A percentile compares a stretch with the other conserved stretches of the same genome.
These are phyloP conservation scores for Phrixothrix hirtus DNA, from an alignment of 2,888 invertebrate genomes.

Conservation along the genomic window DNA sequence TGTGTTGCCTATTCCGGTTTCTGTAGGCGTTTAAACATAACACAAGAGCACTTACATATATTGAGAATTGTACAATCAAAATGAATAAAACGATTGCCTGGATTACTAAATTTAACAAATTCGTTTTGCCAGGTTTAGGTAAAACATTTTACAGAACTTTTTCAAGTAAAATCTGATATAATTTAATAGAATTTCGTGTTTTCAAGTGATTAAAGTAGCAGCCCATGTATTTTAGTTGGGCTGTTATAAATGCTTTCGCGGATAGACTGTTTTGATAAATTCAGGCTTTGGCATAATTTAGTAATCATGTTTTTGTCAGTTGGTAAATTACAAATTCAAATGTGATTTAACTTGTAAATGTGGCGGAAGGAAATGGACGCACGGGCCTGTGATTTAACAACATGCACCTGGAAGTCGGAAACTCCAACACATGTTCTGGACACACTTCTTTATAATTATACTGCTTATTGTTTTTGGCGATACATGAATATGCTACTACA, in stretches of 20 bases:
- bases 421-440: conserved; percentile 32
- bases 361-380: conserved; percentile 41
- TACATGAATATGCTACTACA: neutral
- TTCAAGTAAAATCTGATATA: neutral
- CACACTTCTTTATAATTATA: conserved; percentile 27
- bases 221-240: neutral
- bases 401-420: conserved; percentile 35
- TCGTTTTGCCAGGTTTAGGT: too few relatives aligned
- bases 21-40: too few relatives aligned
- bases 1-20: too few relatives aligned
- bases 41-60: too few relatives aligned
- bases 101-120: too few relatives aligned
- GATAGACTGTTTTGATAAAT: conserved; percentile 22
- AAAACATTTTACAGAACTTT: neutral
- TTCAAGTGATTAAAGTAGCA: conserved; percentile 9
- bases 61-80: too few relatives aligned
- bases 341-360: conserved; percentile 41
- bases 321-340: conserved; percentile 39
- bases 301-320: conserved; percentile 46
- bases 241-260: conserved; percentile 13
- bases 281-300: conserved; percentile 38
- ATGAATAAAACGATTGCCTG: too few relatives aligned
- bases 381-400: conserved; percentile 35
- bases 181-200: conserved; percentile 10
- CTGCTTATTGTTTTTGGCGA: conserved; percentile 17